Evolutionary conservation across 2,888 invertebrate genomes (phyloP), one percentile per base, ranked within the genome.

Genomic region (Xanthostigma xanthostigma): DNA sequence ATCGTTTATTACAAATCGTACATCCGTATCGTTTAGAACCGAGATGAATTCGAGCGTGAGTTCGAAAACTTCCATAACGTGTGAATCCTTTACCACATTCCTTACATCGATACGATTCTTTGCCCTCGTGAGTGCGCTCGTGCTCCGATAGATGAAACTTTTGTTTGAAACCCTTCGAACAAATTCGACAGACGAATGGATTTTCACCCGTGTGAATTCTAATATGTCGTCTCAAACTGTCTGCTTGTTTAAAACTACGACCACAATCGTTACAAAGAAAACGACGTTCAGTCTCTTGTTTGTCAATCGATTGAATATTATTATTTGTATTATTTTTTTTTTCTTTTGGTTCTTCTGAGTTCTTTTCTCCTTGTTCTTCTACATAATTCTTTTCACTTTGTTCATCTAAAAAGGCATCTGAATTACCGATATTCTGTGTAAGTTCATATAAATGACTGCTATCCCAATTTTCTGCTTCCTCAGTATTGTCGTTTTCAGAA

Each of bases 101-200:
- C 27, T 50, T 51, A 51, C 57, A 57, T 9, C 40, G 46, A 11
- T 36, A 48, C 5, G 17, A 27, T 11, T 12, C 11, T n/a, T 51
- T 50, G n/a, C 54, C 54, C 12, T 47, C 48, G 48, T 59, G 59
- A 5, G 57, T 54, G 14, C 58, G 51, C 49, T 55, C 53, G 41
- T 59, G 59, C 50, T 58, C 58, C 3, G 54, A 52, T 41, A 58
- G 46, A 51, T 57, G 57, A 50, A 57, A 57, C 41, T 55, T 57
- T 46, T 59, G 58, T 41, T 54, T 57, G 48, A 59, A 58, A 10
- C 53, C 56, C 52, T 55, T 52, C 11, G 53, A 51, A 37, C 58
- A 59, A 36, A 53, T 52, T 49, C 53, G 50, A 42, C 58, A 59
- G n/a, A 53, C 43, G 46, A 54, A 59, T 35, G 58, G 57, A 2